Percentiles rank a stretch among this genome's conserved stretches.
These are phyloP conservation scores for Agapostemon virescens DNA, from an alignment of 2,888 invertebrate species.

Conservation along the genomic window DNA sequence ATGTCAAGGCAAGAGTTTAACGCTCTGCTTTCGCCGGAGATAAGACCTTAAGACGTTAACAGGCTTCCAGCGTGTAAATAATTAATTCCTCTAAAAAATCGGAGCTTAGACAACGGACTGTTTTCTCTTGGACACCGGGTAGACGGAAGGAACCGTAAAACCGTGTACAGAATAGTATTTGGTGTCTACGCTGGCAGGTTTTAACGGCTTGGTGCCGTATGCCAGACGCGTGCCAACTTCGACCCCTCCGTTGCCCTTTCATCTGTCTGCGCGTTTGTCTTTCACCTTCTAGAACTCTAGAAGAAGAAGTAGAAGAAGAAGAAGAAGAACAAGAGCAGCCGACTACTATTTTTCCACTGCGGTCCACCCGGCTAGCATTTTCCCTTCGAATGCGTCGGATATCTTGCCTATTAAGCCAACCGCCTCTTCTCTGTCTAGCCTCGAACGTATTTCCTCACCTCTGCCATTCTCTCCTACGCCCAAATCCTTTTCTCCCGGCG, in stretches of 20 bases:
- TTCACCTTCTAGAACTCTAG: conserved; percentile 20
- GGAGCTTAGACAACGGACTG: conserved; percentile 58
- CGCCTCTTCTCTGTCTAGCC: conserved; percentile 48
- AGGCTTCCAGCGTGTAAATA: neutral
- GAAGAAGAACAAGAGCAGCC: conserved; percentile 34
- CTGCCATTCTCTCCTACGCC: neutral
- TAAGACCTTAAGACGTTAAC: neutral
- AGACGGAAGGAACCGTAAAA: conserved; percentile 59
- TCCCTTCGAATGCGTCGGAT: conserved; percentile 30
- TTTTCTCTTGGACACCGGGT: conserved; percentile 56
- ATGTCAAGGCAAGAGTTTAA: no score
- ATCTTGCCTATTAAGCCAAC: conserved; percentile 37
- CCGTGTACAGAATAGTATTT: conserved; percentile 68
- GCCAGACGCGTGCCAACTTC: conserved; percentile 77
- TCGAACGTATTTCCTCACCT: conserved; percentile 38
- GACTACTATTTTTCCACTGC: conserved; percentile 52
- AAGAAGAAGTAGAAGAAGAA: conserved; percentile 44
- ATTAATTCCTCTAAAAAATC: neutral
- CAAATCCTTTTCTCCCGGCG: neutral
- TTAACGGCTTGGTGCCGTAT: conserved; percentile 69
- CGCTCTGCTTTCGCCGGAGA: neutral
- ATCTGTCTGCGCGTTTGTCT: conserved; percentile 45
- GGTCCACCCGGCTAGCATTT: conserved; percentile 29
- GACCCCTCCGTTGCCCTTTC: conserved; percentile 38
- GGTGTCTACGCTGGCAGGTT: conserved; percentile 68